A percentile compares a stretch with the other conserved stretches of the same genome.
phyloP scores from a whole-genome alignment of 2,888 invertebrate genomes.

The Ypsolopha scabrella region DNA sequence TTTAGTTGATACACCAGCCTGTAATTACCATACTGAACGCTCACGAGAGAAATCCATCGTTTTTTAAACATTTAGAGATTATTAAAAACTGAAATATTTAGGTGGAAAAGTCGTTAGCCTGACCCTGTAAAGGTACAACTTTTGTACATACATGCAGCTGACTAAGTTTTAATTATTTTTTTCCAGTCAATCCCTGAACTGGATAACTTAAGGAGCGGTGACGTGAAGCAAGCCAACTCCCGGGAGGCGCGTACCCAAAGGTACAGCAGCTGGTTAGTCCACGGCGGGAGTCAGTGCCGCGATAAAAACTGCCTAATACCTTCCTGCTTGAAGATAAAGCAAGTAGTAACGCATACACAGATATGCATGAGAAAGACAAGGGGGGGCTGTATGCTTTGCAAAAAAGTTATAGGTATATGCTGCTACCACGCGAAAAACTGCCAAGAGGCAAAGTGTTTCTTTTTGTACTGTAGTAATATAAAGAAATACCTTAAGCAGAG shows the following conservation, averaged over 20 bases:
- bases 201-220: slow-evolving; percentile 98
- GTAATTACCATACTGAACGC: too few species aligned
- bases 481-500: slow-evolving; percentile 97
- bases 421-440: slow-evolving; percentile 99
- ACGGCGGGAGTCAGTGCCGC: slow-evolving; percentile 97
- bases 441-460: slow-evolving; percentile 94
- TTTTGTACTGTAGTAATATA: slow-evolving; percentile 99
- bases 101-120: too few species aligned
- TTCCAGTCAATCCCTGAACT: slow-evolving; percentile 93
- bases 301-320: slow-evolving; percentile 98
- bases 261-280: slow-evolving; percentile 93
- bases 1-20: too few species aligned
- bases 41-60: too few species aligned
- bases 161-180: too few species aligned
- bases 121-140: too few species aligned
- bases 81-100: too few species aligned
- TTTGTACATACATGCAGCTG: too few species aligned
- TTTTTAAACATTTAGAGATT: too few species aligned
- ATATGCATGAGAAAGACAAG: slow-evolving; percentile 95
- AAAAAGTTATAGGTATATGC: slow-evolving; percentile 97
- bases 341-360: slow-evolving; percentile 98
- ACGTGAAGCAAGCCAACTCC: slow-evolving; percentile 92
- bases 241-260: slow-evolving; percentile 93
- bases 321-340: slow-evolving; percentile 99
- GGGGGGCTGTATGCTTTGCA: slow-evolving; percentile 98